Evolutionary conservation across 1,140 invertebrate genomes (phyloP).

Genomic region (Heliconius hermathena): DNA sequence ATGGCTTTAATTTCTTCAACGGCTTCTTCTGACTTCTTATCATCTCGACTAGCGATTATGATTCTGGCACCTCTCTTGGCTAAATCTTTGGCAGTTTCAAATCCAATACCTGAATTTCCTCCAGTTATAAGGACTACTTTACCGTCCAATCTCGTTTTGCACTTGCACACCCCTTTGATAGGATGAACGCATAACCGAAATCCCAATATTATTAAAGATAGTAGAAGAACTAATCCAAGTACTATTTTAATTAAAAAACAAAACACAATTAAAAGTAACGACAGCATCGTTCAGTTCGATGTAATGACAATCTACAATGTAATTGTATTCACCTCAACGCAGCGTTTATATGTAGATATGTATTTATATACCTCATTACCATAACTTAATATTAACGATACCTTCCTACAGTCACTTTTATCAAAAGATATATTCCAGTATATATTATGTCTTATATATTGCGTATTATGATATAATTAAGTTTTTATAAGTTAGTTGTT

Average conservation of each 20-base stretch:
- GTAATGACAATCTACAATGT: not conserved
- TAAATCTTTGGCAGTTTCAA: conserved; percentile 47
- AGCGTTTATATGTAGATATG: not conserved
- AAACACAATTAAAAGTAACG: conserved; percentile 12
- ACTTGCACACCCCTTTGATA: conserved; percentile 46
- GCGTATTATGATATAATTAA: not conserved
- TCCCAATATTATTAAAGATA: not conserved
- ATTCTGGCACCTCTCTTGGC: conserved; percentile 45
- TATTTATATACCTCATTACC: not conserved
- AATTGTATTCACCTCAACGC: not conserved
- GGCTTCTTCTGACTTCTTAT: conserved; percentile 36
- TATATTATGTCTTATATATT: too few species aligned
- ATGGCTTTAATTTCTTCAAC: conserved; percentile 37
- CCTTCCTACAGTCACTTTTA: not conserved
- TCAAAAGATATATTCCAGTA: too few species aligned
- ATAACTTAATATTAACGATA: conserved; percentile 2
- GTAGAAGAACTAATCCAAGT: conserved; percentile 14
- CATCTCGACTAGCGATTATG: conserved; percentile 48
- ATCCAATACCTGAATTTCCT: conserved; percentile 49
- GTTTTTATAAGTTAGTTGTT: too few species aligned
- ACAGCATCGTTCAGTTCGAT: conserved; percentile 2
- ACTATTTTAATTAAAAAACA: conserved; percentile 4
- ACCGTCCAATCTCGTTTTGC: conserved; percentile 40
- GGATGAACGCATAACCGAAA: conserved; percentile 26
- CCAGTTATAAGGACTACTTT: conserved; percentile 49